Conservation (phyloP, 2,113 vertebrate genomes). For the Ornithorhynchus anatinus region DNA sequence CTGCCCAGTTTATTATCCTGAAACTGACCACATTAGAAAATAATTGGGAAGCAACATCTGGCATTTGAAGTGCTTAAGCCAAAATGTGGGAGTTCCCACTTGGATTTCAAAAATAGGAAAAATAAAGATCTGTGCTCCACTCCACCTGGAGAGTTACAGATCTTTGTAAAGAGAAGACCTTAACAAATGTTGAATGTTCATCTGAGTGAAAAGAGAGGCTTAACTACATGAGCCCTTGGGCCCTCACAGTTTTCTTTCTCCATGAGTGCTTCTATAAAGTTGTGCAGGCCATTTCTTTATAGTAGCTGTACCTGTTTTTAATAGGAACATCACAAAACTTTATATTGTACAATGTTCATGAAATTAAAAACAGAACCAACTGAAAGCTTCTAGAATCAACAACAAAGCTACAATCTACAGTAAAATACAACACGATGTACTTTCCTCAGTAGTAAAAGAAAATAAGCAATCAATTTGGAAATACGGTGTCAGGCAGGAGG, state of each 20-base stretch:
- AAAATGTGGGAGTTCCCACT: background rate
- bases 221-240: background rate
- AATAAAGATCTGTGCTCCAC: background rate
- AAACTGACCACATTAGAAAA: slow-evolving; percentile 41
- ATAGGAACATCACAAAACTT: accelerated
- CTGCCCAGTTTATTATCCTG: slow-evolving; percentile 18
- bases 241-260: background rate
- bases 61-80: slow-evolving; percentile 50
- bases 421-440: slow-evolving; percentile 23
- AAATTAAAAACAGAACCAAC: background rate
- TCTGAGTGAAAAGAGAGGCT: slow-evolving; percentile 1
- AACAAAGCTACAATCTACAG: too few relatives aligned
- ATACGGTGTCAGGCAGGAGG: too few relatives aligned
- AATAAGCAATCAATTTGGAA: too few relatives aligned
- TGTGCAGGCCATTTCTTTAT: background rate
- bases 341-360: slow-evolving; percentile 9
- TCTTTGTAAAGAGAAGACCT: background rate
- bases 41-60: slow-evolving; percentile 38
- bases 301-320: background rate
- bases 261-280: background rate
- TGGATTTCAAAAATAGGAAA: background rate
- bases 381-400: background rate
- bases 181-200: slow-evolving; percentile 23
- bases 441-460: slow-evolving; percentile 32
- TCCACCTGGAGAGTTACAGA: background rate